A percentile compares a stretch with the other conserved stretches of the same genome.
Evolutionary conservation across 2,888 invertebrate species (phyloP).

Genomic region (Mythimna vitellina): DNA sequence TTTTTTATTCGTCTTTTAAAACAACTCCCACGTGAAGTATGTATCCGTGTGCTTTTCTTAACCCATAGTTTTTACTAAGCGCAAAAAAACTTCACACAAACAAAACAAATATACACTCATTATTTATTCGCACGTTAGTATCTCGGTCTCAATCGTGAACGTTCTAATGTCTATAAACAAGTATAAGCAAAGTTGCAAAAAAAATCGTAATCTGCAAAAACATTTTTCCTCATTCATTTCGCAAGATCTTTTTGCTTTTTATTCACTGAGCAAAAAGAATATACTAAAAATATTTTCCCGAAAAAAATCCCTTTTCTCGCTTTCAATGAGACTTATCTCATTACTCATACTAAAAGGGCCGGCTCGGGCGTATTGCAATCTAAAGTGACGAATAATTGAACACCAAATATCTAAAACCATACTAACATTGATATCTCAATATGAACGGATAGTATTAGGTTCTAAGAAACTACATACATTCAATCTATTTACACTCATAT

Average conservation of each 20-base stretch:
- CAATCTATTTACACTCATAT: no score
- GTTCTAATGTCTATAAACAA: slow-evolving; percentile 17
- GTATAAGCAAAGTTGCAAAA: not conserved
- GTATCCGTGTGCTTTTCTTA: slow-evolving; percentile 17
- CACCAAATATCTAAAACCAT: no score
- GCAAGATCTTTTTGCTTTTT: not conserved
- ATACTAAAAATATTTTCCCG: not conserved
- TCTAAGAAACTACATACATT: no score
- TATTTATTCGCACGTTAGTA: slow-evolving; percentile 30
- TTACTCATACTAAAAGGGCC: slow-evolving; percentile 9
- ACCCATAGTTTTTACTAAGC: slow-evolving; percentile 27
- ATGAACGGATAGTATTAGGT: no score
- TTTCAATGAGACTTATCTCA: slow-evolving; percentile 19
- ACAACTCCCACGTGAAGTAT: slow-evolving; percentile 25
- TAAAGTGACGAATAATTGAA: slow-evolving; percentile 41
- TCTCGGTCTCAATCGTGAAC: slow-evolving; percentile 21
- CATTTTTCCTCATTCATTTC: not conserved
- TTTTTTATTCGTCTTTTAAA: slow-evolving; percentile 22
- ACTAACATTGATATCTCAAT: no score
- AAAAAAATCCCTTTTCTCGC: not conserved
- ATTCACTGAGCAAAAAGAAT: not conserved
- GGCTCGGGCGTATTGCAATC: not conserved
- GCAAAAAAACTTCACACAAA: slow-evolving; percentile 30
- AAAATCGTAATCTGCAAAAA: not conserved
- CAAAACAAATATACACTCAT: slow-evolving; percentile 27